Conservation (phyloP, 1,140 invertebrate species). For the Sesamia nonagrioides region DNA sequence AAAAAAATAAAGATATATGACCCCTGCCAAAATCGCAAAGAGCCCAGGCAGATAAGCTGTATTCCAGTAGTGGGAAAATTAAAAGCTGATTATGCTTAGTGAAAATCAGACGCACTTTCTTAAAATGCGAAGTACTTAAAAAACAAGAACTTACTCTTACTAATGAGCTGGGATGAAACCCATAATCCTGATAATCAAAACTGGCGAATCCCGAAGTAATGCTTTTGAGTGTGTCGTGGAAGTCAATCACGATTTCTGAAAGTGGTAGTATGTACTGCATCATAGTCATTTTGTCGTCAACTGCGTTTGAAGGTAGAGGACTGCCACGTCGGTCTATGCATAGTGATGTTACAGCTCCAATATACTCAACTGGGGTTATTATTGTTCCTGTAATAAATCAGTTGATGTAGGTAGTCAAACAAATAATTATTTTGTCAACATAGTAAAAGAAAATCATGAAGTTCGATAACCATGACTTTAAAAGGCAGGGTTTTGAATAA, state of each 20-base stretch:
- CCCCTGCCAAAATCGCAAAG: too few species aligned
- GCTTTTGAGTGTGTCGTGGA: slow-evolving; percentile 97
- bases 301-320: slow-evolving; percentile 91
- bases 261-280: slow-evolving; percentile 95
- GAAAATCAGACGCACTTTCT: too few species aligned
- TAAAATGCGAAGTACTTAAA: neutral
- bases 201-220: slow-evolving; percentile 97
- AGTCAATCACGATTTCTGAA: slow-evolving; percentile 97
- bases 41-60: neutral
- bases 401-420: neutral
- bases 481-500: too few species aligned
- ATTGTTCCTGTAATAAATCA: slow-evolving; percentile 91
- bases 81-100: too few species aligned
- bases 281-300: slow-evolving; percentile 94
- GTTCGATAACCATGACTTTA: too few species aligned
- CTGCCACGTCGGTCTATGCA: slow-evolving; percentile 94
- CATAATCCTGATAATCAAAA: slow-evolving; percentile 98
- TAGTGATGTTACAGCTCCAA: slow-evolving; percentile 91
- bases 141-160: slow-evolving; percentile 90
- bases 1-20: too few species aligned
- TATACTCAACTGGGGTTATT: slow-evolving; percentile 93
- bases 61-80: too few species aligned
- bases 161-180: slow-evolving; percentile 92
- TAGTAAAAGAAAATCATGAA: neutral
- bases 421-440: neutral